Base-by-base conservation (phyloP, 2,113 vertebrate genomes). In the Mola mola region DNA sequence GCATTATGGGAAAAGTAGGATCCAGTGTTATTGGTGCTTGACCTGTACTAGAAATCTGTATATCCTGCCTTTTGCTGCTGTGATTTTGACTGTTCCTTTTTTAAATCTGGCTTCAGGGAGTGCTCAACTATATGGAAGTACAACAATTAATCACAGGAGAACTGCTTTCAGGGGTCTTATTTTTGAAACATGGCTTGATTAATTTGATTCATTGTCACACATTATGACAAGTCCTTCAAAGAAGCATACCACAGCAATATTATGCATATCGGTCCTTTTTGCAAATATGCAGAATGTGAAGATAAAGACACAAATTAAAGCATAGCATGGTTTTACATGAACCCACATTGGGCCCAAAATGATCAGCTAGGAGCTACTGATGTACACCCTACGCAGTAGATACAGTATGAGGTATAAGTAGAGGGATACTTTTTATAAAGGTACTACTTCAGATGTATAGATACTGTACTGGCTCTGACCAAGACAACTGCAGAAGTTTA, bases 381-480 rank as follows among this genome's bases (percentile, higher is more conserved):
- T 83, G 59, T 11, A 38, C 34, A 31, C 67, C 75, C 72, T 44
- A 68, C 76, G 72, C 41, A 34, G 12, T 33, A 33, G 19, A 46
- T 56, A 19, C 6, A 62, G 28, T 26, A 31, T 29, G 16, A 41
- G 38, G 17, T 37, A 40, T 44, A n/a, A 25, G 40, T 15, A 13
- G 20, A 67, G 21, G 43, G 36, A 25, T n/a, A 29, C 40, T 67
- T 74, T 34, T 42, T 56, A 47, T 59, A 57, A 66, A 70, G 46
- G 26, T 33, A 33, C 10, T 22, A 16, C 65, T 68, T 48, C 49
- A 62, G 69, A 77, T 68, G 22, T 40, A 44, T 44, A 67, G 51
- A 70, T 69, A 62, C 12, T 29, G 6, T 1, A 66, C 1, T 41
- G 26, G 20, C 22, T 57, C 25, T 36, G 56, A 53, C 25, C 48